Evolutionary conservation across 2,888 invertebrate species (phyloP), one percentile per base, ranked within the genome.

Genomic region (Spisula solida): DNA sequence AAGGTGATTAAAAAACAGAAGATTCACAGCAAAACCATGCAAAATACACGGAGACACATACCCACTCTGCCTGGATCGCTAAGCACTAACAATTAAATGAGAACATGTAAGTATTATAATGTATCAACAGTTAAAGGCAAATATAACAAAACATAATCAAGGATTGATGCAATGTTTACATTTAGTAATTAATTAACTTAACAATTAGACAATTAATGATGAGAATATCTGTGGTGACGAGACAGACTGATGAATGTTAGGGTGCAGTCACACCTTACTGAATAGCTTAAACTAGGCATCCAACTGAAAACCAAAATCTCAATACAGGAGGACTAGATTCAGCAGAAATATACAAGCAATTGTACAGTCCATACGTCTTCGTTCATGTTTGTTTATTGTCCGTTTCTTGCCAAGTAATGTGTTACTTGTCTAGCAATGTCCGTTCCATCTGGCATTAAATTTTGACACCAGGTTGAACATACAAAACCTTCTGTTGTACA

Each of bases 1-100:
- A 34, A 31, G 75, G 75, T 75, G 75, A 31, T 75, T 34, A 18
- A 75, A 34, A 14, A 25, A 31, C 8, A 14, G 34, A 34, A 70
- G 31, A 75, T 31, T 34, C 75, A 81, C 81, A 81, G 55, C 81
- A 85, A 70, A 41, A 79, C 78, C 90, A 90, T 90, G 91, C 90
- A 82, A 79, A 82, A 78, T 86, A 85, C 87, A 84, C 82, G 84
- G 82, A 88, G 86, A 91, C 94, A 95, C 95, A 93, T 95, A 96
- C 96, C 95, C 94, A 95, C 94, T 94, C 95, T 93, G 92, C 95
- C 95, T 93, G 94, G 94, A 91, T 96, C 96, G 94, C 95, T 95
- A 94, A 96, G 95, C 95, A 96, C 96, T 96, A 95, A 93, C 92
- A 94, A 94, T 94, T 93, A 93, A 75, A 75, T 75, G 75, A 93